Base-by-base conservation (phyloP, 53 echinoderm and acorn worm species). In the Pentamera pediparva region DNA sequence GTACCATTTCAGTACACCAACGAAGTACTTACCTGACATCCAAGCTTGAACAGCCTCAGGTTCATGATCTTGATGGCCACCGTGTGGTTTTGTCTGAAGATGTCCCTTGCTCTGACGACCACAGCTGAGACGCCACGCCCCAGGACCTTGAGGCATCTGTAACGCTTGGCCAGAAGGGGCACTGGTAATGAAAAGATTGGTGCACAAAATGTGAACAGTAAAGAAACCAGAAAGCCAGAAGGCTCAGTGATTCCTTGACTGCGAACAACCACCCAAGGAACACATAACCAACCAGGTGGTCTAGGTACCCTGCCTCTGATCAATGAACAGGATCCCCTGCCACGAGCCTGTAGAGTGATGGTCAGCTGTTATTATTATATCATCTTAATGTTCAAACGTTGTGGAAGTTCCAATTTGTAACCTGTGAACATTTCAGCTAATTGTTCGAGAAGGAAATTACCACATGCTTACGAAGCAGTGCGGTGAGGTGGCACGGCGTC, bases 21-120 rank as follows among this genome's bases (percentile, higher is more conserved):
- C n/a, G n/a, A n/a, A n/a, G n/a, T n/a, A 48, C 47, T 33, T 88
- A 95, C 96, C 91, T 95, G 96, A 54, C 85, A 91, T 75, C 96
- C 96, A 10, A 95, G 57, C n/a, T 65, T 61, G 48, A 71, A 85
- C 61, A 85, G 87, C 24, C 79, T 74, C 37, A 47, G 37, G 47
- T 88, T 85, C 35, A 95, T 79, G 2, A 95, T 72, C 69, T 95
- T 95, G 83, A 95, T 91, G 62, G 96, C 96, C 18, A 95, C 96
- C n/a, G 72, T 50, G 62, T 55, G 55, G 28, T 76, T 39, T 5
- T 65, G 80, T 61, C 85, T 84, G 51, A 88, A 91, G 5, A 86
- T 90, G 53, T 95, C 96, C 33, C 65, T 81, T 9, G 96, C 96
- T 56, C 80, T 82, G 18, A 95, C 71, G 25, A 91, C 78, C 35